Evolutionary conservation across 2,113 vertebrate species (phyloP).

Genomic region (Sialia sialis): DNA sequence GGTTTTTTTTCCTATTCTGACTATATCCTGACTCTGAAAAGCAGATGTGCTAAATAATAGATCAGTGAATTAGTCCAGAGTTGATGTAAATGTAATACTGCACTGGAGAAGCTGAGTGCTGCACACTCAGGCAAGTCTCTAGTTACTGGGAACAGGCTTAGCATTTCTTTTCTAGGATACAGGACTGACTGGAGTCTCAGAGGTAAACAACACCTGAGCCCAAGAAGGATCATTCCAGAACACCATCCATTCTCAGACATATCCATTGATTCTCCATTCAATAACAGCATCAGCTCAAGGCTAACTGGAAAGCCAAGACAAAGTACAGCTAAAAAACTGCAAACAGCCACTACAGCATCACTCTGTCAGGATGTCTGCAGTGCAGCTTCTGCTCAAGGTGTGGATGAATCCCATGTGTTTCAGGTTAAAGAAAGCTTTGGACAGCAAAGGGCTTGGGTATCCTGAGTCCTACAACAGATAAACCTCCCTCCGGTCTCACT

Average conservation of each 20-base stretch:
- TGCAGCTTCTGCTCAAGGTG: background rate
- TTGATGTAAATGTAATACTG: background rate
- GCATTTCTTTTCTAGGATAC: background rate
- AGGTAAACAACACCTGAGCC: background rate
- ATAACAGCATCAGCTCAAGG: background rate
- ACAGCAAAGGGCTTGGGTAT: accelerated
- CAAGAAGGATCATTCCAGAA: background rate
- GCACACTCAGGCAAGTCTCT: background rate
- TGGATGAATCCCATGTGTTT: background rate
- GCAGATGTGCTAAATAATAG: background rate
- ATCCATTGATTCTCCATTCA: background rate
- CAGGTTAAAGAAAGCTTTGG: background rate
- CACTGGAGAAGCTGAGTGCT: background rate
- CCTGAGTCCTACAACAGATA: background rate
- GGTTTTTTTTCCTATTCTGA: background rate
- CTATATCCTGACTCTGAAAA: background rate
- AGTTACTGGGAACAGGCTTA: background rate
- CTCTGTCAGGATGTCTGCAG: background rate
- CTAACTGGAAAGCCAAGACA: background rate
- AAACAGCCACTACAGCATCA: background rate
- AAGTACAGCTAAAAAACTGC: background rate
- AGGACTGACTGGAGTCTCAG: background rate
- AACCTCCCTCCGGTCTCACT: background rate
- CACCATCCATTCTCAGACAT: background rate
- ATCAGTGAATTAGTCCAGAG: background rate